Base-by-base conservation (phyloP, 1,140 invertebrate species). In the Akabosia matsudoensis region DNA sequence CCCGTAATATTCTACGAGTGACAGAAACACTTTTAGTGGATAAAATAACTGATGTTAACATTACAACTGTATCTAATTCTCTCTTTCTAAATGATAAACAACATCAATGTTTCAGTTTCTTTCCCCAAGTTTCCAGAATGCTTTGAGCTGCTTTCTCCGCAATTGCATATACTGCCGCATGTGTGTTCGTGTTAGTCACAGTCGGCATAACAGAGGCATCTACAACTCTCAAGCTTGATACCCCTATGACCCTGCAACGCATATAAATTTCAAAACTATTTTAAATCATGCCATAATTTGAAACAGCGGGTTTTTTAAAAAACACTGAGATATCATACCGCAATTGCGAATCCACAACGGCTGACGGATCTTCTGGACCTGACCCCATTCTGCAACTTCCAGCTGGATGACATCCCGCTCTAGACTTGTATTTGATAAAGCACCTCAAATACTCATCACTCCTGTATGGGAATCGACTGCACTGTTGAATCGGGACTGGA, bases 301-400 rank as follows among this genome's bases (percentile, higher is more conserved):
- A n/a, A n/a, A n/a, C n/a, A n/a, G n/a, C n/a, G n/a, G n/a, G n/a
- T n/a, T n/a, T n/a, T n/a, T n/a, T n/a, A n/a, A n/a, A n/a, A n/a
- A n/a, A n/a, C n/a, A n/a, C n/a, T n/a, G n/a, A n/a, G 37, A 45
- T 64, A 22, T 10, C 26, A 24, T 22, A 64, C 67, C 67, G 26
- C 18, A 72, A 28, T 34, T 76, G 74, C 18, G 78, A 70, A 37
- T 88, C 87, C 0, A 88, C 87, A 0, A 88, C 87, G 7, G 86
- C 83, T 4, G 81, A 82, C 0, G 82, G 77, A 77, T 87, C 86
- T 13, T 75, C 74, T 0, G 80, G 73, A 1, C 85, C 85, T 10
- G 84, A 45, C 0, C 87, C 90, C 90, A 91, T 91, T 83, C 88
- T 89, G 79, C 88, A 88, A 0, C 89, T 89, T 26, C 89, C 87